Conservation (phyloP, 2,797 vertebrate genomes). For the Myiotriccus ornatus region DNA sequence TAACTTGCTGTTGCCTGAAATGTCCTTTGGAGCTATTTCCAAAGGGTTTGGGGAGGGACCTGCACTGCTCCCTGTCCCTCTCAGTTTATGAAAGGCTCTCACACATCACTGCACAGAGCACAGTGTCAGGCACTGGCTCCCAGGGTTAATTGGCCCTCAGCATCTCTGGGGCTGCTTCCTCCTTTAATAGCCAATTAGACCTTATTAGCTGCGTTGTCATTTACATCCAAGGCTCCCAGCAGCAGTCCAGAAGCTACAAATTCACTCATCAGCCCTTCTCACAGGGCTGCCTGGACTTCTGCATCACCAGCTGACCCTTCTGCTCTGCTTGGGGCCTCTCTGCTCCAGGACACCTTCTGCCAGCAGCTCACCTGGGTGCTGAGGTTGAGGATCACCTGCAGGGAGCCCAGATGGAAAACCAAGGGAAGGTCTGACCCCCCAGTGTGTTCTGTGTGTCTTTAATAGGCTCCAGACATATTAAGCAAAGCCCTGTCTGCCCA, state of each 20-base stretch:
- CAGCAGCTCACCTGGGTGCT: background rate
- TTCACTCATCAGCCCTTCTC: background rate
- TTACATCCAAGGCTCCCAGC: slow-evolving; percentile 49
- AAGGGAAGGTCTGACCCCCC: background rate
- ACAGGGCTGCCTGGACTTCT: fast-evolving
- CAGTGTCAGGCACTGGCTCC: background rate
- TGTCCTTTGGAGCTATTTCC: fast-evolving
- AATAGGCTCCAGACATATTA: background rate
- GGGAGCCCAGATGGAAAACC: background rate
- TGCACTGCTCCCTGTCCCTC: background rate
- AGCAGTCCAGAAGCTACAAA: background rate
- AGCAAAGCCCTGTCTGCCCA: background rate
- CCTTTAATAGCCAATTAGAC: slow-evolving; percentile 73
- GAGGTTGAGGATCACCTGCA: background rate
- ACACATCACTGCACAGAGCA: slow-evolving; percentile 30
- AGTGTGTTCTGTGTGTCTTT: background rate
- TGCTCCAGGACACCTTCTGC: background rate
- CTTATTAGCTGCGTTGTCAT: slow-evolving; percentile 68
- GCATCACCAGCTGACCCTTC: background rate
- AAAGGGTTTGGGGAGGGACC: background rate
- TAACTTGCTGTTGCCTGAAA: background rate
- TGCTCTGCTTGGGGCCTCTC: background rate
- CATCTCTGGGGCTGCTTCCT: slow-evolving; percentile 55
- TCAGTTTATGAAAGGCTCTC: background rate
- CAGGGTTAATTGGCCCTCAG: slow-evolving; percentile 69